phyloP scores from a whole-genome alignment of 2,113 vertebrate species.

The Morone saxatilis region DNA sequence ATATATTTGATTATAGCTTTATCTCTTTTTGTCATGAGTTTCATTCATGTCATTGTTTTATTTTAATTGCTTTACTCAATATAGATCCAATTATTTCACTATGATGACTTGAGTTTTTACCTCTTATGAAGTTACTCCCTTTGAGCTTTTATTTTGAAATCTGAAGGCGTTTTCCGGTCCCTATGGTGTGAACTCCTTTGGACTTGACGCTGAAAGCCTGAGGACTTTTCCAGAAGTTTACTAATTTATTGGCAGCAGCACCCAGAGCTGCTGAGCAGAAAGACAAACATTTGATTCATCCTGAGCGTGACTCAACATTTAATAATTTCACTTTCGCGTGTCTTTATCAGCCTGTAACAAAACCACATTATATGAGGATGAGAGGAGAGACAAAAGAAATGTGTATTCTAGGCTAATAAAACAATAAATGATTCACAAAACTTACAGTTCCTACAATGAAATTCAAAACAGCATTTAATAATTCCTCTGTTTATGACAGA shows the following conservation, averaged over 20 bases:
- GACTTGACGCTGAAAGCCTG: conserved; percentile 5
- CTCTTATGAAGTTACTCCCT: too few relatives aligned
- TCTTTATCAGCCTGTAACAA: background rate
- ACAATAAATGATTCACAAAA: background rate
- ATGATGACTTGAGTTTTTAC: background rate
- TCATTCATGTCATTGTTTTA: background rate
- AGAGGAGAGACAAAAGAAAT: too few relatives aligned
- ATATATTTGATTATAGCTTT: background rate
- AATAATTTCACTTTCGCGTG: background rate
- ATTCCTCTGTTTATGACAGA: background rate
- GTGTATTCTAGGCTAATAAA: too few relatives aligned
- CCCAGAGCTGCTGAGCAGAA: conserved; percentile 32
- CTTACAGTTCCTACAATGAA: background rate
- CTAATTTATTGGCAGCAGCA: conserved; percentile 55
- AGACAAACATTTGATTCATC: conserved; percentile 62
- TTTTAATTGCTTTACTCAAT: background rate
- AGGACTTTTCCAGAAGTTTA: conserved; percentile 75
- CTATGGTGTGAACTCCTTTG: rapidly evolving
- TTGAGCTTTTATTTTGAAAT: conserved; percentile 66
- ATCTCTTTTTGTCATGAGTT: background rate
- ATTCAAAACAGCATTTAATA: conserved; percentile 25
- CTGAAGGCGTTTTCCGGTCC: background rate
- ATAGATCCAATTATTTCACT: background rate
- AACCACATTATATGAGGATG: background rate
- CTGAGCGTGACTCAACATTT: conserved; percentile 57